A percentile compares a stretch with the other conserved stretches of the same genome.
phyloP scores from a whole-genome alignment of 2,888 invertebrate genomes.

The Phytoseiulus persimilis region DNA sequence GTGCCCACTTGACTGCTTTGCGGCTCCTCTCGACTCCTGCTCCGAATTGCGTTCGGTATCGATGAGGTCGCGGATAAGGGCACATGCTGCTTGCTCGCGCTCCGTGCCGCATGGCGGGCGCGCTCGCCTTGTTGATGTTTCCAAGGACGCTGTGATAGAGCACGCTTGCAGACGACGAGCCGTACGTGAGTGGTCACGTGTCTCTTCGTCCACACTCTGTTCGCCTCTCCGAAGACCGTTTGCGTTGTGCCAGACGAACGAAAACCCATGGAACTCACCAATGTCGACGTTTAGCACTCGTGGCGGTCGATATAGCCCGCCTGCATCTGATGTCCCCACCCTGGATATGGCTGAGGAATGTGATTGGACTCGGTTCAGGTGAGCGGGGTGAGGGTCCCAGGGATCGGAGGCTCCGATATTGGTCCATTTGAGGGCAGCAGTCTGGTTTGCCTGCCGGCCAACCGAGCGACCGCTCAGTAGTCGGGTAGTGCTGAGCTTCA shows the following conservation, averaged over 20 bases:
- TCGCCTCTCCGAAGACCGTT: background rate
- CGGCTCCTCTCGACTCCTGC: too few relatives aligned
- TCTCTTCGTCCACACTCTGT: background rate
- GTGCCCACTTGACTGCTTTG: too few relatives aligned
- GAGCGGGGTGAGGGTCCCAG: background rate
- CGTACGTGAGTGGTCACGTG: background rate
- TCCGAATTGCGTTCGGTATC: too few relatives aligned
- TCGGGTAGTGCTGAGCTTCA: background rate
- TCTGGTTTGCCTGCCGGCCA: background rate
- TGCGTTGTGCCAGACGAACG: background rate
- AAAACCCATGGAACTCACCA: background rate
- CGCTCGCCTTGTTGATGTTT: background rate
- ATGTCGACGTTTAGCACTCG: background rate
- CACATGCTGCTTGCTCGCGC: background rate
- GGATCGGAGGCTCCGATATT: background rate
- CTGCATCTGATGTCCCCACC: background rate
- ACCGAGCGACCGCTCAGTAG: background rate
- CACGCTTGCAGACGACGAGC: background rate
- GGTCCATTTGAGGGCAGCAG: slow-evolving; percentile 30
- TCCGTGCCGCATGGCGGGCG: background rate
- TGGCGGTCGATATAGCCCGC: background rate
- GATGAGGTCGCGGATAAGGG: background rate
- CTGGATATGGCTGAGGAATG: background rate
- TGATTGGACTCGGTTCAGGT: background rate
- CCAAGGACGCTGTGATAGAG: background rate